phyloP scores from a whole-genome alignment of 2,797 vertebrate genomes.

The Cuculus canorus region DNA sequence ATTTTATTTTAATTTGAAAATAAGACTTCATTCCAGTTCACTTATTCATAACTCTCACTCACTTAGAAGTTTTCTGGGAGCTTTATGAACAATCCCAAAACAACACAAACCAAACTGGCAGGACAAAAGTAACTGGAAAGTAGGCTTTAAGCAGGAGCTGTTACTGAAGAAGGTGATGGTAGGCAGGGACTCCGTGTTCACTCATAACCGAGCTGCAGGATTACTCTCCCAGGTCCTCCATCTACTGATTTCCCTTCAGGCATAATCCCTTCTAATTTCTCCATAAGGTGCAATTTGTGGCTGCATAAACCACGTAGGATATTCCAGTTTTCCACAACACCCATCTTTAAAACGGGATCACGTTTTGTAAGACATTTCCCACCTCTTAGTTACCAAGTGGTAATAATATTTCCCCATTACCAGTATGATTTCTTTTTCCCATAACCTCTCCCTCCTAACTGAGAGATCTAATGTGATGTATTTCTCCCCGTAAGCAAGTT shows the following conservation, averaged over 20 bases:
- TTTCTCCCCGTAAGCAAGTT: not conserved
- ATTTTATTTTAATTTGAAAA: slow-evolving; percentile 23
- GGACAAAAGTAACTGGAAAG: not conserved
- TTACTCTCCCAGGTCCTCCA: not conserved
- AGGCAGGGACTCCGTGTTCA: not conserved
- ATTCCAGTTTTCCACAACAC: not conserved
- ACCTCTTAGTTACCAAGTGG: not conserved
- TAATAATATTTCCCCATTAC: not conserved
- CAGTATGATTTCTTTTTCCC: not conserved
- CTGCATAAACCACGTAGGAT: not conserved
- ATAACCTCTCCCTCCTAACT: not conserved
- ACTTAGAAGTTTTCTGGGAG: slow-evolving; percentile 9
- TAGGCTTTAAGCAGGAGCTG: not conserved
- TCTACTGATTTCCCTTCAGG: not conserved
- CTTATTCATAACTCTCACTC: slow-evolving; percentile 26
- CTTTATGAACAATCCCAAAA: not conserved
- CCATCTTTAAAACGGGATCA: not conserved
- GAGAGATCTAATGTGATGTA: not conserved
- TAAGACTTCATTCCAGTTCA: slow-evolving; percentile 4
- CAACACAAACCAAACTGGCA: not conserved
- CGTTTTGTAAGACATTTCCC: not conserved
- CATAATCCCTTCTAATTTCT: not conserved
- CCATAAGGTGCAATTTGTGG: not conserved
- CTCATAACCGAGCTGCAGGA: not conserved
- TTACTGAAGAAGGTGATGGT: not conserved